A percentile compares a stretch with the other conserved stretches of the same genome.
Conservation (phyloP, 1,140 invertebrate species). For the Scaptomyza montana region DNA sequence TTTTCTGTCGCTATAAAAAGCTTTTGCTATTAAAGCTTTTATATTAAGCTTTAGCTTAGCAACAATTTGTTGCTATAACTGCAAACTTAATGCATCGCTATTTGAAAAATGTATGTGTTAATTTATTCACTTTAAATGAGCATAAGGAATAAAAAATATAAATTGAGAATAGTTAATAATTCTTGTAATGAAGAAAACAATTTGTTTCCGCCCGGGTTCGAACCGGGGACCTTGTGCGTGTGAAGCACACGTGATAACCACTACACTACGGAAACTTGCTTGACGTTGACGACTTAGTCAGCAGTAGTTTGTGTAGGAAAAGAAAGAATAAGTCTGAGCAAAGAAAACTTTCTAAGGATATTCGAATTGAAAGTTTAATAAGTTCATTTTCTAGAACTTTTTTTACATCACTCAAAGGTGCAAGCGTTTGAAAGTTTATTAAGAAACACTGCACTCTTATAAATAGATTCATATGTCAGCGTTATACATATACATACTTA, state of each 20-base stretch:
- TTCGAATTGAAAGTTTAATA: too few relatives aligned
- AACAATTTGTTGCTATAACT: background rate
- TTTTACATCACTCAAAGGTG: too few relatives aligned
- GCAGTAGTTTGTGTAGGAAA: background rate
- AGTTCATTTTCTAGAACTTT: background rate
- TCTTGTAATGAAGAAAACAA: background rate
- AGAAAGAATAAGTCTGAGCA: background rate
- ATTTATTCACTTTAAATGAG: too few relatives aligned
- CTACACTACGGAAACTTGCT: conserved; percentile 68
- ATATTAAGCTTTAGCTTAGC: conserved; percentile 1
- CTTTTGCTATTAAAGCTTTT: conserved; percentile 37
- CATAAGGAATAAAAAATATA: too few relatives aligned
- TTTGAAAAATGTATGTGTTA: too few relatives aligned
- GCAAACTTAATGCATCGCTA: too few relatives aligned
- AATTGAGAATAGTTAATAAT: background rate
- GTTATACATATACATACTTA: background rate
- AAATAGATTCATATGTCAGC: background rate
- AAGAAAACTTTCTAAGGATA: too few relatives aligned
- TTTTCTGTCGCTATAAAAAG: conserved; percentile 18
- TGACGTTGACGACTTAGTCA: background rate
- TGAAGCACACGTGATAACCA: conserved; percentile 88
- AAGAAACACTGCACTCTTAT: background rate
- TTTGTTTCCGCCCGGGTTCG: conserved; percentile 86
- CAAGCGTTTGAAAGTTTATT: background rate
- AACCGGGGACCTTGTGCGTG: conserved; percentile 88